Conservation (phyloP, 2,113 vertebrate species). For the Gymnobelideus leadbeateri region DNA sequence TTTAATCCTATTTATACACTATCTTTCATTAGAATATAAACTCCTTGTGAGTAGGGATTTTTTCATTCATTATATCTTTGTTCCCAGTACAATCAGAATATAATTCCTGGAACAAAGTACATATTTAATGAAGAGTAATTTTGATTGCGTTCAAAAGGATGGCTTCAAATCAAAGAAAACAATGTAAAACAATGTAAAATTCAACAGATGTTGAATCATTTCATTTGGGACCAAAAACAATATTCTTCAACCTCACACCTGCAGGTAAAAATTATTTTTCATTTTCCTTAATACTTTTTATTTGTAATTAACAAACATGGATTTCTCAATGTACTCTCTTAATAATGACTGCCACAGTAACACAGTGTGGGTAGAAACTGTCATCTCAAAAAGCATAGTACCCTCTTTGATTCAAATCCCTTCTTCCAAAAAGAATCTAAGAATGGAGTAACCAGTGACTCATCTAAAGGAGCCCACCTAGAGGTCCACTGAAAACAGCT, state of each 20-base stretch:
- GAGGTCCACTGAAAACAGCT: neutral
- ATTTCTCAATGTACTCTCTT: neutral
- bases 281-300: neutral
- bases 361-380: neutral
- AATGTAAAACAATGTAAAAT: neutral
- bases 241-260: neutral
- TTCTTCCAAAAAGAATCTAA: neutral
- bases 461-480: neutral
- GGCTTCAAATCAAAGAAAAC: neutral
- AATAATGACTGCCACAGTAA: neutral
- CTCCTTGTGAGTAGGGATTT: neutral
- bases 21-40: neutral
- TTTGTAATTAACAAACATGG: neutral
- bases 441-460: neutral
- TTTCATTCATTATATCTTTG: neutral
- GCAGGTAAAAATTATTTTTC: neutral
- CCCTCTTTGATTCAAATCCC: neutral
- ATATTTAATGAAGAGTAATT: neutral
- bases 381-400: neutral
- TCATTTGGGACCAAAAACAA: neutral
- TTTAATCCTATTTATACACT: neutral
- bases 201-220: neutral
- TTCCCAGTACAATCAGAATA: neutral
- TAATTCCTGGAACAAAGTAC: neutral
- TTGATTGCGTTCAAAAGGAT: neutral